Evolutionary conservation across 2,113 vertebrate genomes (phyloP).

Genomic region (Rhodinocichla rosea): DNA sequence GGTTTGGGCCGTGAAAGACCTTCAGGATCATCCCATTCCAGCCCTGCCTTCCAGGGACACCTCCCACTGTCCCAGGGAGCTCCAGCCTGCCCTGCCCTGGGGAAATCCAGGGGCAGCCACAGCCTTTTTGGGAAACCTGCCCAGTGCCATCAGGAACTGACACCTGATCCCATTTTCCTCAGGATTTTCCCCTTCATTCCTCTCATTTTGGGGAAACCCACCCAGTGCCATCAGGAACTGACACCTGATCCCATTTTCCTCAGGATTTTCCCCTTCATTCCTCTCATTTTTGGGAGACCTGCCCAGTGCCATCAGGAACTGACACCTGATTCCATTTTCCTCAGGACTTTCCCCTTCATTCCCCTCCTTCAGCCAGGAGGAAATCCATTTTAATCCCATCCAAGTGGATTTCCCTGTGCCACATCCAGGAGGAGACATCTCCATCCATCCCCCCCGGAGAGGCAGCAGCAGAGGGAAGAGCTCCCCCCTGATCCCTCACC

Average conservation of each 20-base stretch:
- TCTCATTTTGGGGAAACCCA: too few species aligned
- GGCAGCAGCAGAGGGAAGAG: not conserved
- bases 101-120: not conserved
- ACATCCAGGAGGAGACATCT: not conserved
- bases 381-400: not conserved
- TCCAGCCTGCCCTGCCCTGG: not conserved
- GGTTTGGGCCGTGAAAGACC: not conserved
- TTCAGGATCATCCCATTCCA: not conserved
- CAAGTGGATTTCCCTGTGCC: accelerated
- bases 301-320: not conserved
- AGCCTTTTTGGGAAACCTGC: not conserved
- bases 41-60: not conserved
- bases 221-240: too few species aligned
- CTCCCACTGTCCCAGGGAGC: not conserved
- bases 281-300: not conserved
- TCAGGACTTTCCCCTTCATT: not conserved
- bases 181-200: not conserved
- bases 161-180: not conserved
- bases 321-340: not conserved
- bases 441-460: not conserved
- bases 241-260: too few species aligned
- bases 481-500: not conserved
- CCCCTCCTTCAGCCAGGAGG: not conserved
- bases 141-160: not conserved
- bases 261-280: too few species aligned